A percentile compares a stretch with the other conserved stretches of the same genome.
Conservation (phyloP, 2,888 invertebrate genomes). For the Nomada goodeniana region DNA sequence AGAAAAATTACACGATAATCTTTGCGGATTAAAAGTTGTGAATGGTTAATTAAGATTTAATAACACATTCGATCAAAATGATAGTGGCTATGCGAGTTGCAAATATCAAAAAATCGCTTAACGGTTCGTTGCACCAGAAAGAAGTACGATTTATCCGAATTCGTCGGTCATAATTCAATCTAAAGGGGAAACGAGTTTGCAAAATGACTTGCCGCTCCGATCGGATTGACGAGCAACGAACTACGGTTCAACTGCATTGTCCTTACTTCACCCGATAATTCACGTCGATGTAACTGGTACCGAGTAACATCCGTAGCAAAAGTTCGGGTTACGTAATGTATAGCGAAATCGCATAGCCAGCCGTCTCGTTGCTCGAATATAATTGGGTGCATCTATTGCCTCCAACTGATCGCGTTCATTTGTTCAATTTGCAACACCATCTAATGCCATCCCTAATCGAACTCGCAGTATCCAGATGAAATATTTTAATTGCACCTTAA, state of each 20-base stretch:
- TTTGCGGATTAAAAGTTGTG: too few species aligned
- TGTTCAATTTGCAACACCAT: not conserved
- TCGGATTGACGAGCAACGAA: slow-evolving; percentile 33
- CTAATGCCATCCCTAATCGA: not conserved
- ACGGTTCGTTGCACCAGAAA: not conserved
- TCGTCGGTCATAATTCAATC: slow-evolving; percentile 36
- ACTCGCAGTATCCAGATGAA: too few species aligned
- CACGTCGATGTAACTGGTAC: slow-evolving; percentile 29
- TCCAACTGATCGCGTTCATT: not conserved
- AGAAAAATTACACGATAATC: too few species aligned
- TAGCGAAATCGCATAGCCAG: slow-evolving; percentile 21
- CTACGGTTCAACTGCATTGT: slow-evolving; percentile 34
- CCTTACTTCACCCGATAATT: slow-evolving; percentile 38
- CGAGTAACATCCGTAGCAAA: slow-evolving; percentile 36
- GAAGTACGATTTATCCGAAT: slow-evolving; percentile 8
- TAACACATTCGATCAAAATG: not conserved
- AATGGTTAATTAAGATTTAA: not conserved
- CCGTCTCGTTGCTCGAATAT: slow-evolving; percentile 33
- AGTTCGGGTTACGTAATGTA: slow-evolving; percentile 36
- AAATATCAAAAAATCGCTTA: not conserved
- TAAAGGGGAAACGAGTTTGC: slow-evolving; percentile 31
- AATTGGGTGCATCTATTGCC: slow-evolving; percentile 24
- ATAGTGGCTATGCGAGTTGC: not conserved
- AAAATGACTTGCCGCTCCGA: slow-evolving; percentile 21
- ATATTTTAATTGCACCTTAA: too few species aligned